phyloP scores from a whole-genome alignment of 2,113 vertebrate species.

The Acanthochromis polyacanthus region DNA sequence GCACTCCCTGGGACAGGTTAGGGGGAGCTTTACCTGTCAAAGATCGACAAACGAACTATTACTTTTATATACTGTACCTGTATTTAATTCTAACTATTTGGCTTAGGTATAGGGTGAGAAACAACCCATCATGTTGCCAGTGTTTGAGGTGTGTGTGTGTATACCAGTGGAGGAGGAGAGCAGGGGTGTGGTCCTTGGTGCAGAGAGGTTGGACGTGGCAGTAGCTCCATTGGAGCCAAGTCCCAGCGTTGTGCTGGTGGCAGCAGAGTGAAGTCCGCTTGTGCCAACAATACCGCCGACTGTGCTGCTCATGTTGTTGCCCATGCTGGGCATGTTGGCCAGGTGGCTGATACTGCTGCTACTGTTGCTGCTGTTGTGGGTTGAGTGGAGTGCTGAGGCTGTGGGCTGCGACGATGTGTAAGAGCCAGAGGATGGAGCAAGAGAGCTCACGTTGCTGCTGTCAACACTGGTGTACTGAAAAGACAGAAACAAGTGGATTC shows the following conservation, averaged over 20 bases:
- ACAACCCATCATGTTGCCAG: background rate
- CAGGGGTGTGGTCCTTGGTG: constrained; percentile 85
- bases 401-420: constrained; percentile 84
- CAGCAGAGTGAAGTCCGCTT: constrained; percentile 84
- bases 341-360: constrained; percentile 79
- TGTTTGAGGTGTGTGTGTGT: background rate
- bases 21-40: constrained; percentile 94
- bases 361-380: constrained; percentile 81
- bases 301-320: constrained; percentile 70
- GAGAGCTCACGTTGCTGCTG: constrained; percentile 81
- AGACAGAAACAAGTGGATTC: background rate
- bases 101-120: background rate
- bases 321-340: constrained; percentile 71
- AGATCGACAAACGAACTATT: constrained; percentile 7
- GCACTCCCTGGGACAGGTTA: constrained; percentile 95
- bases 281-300: constrained; percentile 61
- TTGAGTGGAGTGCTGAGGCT: constrained; percentile 71
- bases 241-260: constrained; percentile 83
- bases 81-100: background rate
- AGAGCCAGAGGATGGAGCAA: constrained; percentile 88
- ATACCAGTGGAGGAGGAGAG: constrained; percentile 91
- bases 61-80: background rate
- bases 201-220: constrained; percentile 82
- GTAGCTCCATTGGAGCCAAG: constrained; percentile 87
- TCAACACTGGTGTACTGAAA: constrained; percentile 90